Evolutionary conservation across 2,113 vertebrate genomes (phyloP).

Genomic region (Mohoua ochrocephala): DNA sequence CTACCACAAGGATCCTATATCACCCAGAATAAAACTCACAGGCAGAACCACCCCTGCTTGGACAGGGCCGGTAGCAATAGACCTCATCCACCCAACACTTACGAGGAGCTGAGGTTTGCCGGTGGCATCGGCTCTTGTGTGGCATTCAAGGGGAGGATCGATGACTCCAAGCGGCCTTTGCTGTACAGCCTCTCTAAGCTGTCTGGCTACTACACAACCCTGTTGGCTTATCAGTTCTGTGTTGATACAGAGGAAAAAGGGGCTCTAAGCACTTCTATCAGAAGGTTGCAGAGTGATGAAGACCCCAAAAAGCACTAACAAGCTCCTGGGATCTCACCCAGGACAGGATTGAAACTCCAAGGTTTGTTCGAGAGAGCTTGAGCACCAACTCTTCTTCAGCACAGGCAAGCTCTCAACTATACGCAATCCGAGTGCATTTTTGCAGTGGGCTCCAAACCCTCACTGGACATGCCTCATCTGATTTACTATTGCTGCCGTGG

Average conservation of each 20-base stretch:
- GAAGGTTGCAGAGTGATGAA: neutral
- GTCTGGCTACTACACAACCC: neutral
- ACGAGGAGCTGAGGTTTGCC: neutral
- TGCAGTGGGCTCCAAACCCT: neutral
- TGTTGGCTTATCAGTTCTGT: neutral
- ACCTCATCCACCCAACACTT: accelerated
- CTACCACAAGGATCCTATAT: neutral
- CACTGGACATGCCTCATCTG: neutral
- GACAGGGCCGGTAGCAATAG: neutral
- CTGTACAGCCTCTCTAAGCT: neutral
- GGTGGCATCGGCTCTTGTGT: neutral
- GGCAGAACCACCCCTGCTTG: neutral
- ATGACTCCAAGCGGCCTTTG: neutral
- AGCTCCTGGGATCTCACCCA: neutral
- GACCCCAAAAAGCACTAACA: neutral
- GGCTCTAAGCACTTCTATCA: neutral
- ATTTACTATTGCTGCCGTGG: slow-evolving; percentile 3
- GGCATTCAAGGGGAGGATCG: neutral
- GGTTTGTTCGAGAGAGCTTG: neutral
- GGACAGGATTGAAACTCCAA: neutral
- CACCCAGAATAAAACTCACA: neutral
- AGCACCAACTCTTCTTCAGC: neutral
- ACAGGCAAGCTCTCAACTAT: neutral
- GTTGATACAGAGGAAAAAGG: neutral
- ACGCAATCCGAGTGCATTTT: neutral